A percentile compares a stretch with the other conserved stretches of the same genome.
Evolutionary conservation across 2,113 vertebrate species (phyloP).

Genomic region (Alectura lathami): DNA sequence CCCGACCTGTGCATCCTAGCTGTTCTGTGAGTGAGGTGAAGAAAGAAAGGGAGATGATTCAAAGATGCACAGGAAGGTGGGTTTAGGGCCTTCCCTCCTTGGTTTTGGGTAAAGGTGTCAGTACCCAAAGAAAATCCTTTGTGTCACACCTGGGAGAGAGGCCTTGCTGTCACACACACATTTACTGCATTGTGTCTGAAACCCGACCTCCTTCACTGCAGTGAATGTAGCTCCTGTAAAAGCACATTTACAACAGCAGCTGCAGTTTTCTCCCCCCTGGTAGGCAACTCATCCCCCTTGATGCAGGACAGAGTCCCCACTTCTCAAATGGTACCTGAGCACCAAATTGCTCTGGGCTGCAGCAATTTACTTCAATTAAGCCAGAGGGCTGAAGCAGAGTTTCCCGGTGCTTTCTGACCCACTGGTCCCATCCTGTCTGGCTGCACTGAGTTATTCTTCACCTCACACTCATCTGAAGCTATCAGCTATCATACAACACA

Average conservation of each 20-base stretch:
- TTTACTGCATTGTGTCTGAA: not conserved
- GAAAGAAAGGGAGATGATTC: not conserved
- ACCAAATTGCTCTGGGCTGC: not conserved
- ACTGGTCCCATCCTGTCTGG: accelerated
- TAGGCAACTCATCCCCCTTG: not conserved
- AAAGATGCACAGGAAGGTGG: not conserved
- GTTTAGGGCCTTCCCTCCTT: not conserved
- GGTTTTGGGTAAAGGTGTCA: not conserved
- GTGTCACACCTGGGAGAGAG: not conserved
- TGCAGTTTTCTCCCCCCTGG: accelerated
- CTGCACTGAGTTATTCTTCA: not conserved
- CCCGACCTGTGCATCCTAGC: not conserved
- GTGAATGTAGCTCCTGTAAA: not conserved
- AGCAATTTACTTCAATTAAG: not conserved
- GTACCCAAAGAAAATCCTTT: not conserved
- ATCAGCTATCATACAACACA: not conserved
- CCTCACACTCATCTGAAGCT: not conserved
- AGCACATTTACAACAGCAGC: not conserved
- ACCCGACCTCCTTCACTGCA: not conserved
- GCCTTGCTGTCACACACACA: not conserved
- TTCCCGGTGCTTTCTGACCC: not conserved
- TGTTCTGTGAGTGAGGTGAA: not conserved
- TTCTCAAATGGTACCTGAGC: not conserved
- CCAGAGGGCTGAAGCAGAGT: not conserved
- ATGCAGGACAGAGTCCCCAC: accelerated